Base-by-base conservation (phyloP, 2,797 vertebrate species). In the Botia almorhae region DNA sequence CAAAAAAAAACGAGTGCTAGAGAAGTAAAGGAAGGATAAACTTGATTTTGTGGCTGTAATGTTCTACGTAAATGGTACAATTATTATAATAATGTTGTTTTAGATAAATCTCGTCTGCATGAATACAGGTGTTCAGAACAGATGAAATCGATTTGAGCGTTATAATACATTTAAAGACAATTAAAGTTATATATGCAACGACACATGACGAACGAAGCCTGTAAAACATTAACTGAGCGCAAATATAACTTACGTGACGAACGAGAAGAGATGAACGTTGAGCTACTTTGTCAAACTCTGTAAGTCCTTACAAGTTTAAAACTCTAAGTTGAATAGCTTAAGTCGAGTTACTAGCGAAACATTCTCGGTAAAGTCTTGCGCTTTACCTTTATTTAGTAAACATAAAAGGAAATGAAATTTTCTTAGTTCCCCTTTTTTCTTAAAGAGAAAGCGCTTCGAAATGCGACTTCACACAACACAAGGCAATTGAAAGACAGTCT, bases 401-500 rank as follows among this genome's bases (percentile, higher is more conserved):
- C 21, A 36, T 1, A 46, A 48, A 46, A 46, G 89, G 92, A 94
- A 94, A 83, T 16, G 93, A 94, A 93, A 93, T 77, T 84, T 0
- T 8, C 0, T 83, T 87, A 90, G 89, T 93, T 94, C 92, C 92
- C 60, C 2, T 46, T 46, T 46, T 14, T 75, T 67, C 79, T 86
- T 82, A 85, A 87, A 90, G 88, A 74, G 11, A 78, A 7, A 78
- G 69, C 60, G 73, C 43, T 4, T 65, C 10, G 1, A 64, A 58
- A 48, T 69, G 12, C 17, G 4, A 8, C 17, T 71, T 36, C 16
- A 43, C 39, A 13, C 17, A 63, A n/a, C 10, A 55, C 16, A 50
- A n/a, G 7, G 10, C 43, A 46, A 46, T 11, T 39, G 36, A 7
- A 7, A 39, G 36, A 7, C 36, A 7, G 7, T 6, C 33, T 33